Percentiles rank a stretch among this genome's conserved stretches.
Conservation (phyloP, 2,888 invertebrate genomes). For the Pseudolycoriella hygida region DNA sequence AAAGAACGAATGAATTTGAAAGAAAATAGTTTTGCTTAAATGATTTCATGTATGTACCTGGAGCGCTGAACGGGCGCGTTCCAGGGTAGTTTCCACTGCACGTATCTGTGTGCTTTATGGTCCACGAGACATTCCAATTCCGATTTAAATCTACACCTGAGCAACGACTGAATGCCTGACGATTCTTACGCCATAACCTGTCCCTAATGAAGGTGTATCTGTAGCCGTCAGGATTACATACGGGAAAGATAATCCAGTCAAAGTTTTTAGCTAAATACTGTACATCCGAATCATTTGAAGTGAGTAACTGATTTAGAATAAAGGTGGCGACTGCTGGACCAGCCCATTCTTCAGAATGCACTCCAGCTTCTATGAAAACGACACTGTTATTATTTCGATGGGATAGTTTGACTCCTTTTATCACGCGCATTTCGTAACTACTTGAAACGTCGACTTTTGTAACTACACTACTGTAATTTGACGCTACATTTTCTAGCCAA, state of each 20-base stretch:
- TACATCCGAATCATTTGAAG: too few species aligned
- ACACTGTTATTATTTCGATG: conserved; percentile 22
- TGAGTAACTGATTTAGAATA: too few species aligned
- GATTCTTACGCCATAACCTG: conserved; percentile 65
- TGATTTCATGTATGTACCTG: too few species aligned
- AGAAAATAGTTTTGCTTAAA: too few species aligned
- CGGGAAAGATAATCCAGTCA: too few species aligned
- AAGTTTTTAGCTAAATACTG: too few species aligned
- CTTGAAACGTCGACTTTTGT: conserved; percentile 36
- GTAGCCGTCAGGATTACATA: too few species aligned
- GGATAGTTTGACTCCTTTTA: conserved; percentile 44
- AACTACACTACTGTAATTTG: conserved; percentile 32
- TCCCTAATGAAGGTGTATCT: conserved; percentile 47
- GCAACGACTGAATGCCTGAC: conserved; percentile 37
- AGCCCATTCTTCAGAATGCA: conserved; percentile 53
- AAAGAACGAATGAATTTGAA: too few species aligned
- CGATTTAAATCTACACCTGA: too few species aligned
- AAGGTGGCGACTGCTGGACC: conserved; percentile 37
- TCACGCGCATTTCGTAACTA: conserved; percentile 37
- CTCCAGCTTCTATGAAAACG: conserved; percentile 36
- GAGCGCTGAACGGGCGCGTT: conserved; percentile 36
- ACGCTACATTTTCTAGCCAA: conserved; percentile 31
- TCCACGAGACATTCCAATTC: conserved; percentile 50
- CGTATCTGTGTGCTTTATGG: conserved; percentile 32
- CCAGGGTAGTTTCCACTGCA: conserved; percentile 45